A percentile compares a stretch with the other conserved stretches of the same genome.
Conservation (phyloP, 2,797 vertebrate species). For the Gobio occitaniae region DNA sequence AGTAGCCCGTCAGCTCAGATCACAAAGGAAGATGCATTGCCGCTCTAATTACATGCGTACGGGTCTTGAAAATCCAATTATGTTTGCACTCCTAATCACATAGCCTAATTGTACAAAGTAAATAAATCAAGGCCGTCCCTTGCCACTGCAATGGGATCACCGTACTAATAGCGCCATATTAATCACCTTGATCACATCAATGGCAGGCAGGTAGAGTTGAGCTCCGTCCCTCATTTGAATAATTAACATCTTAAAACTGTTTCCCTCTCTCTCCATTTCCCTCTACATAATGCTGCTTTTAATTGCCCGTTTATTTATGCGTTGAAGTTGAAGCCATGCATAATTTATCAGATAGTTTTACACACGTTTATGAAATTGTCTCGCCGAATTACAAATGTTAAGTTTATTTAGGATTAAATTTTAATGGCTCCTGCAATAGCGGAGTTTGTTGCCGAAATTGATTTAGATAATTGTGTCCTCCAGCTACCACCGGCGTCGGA, state of each 20-base stretch:
- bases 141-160: constrained; percentile 86
- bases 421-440: constrained; percentile 72
- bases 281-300: constrained; percentile 65
- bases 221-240: constrained; percentile 78
- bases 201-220: constrained; percentile 79
- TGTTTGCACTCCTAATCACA: constrained; percentile 94
- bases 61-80: constrained; percentile 89
- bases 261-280: constrained; percentile 48
- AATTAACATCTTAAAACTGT: constrained; percentile 80
- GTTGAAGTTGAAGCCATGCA: constrained; percentile 75
- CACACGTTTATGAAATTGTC: constrained; percentile 74
- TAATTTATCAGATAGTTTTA: constrained; percentile 80
- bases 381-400: constrained; percentile 73
- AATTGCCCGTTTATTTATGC: constrained; percentile 81
- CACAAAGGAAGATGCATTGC: constrained; percentile 82
- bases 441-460: constrained; percentile 68
- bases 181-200: constrained; percentile 79
- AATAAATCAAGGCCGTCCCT: constrained; percentile 91
- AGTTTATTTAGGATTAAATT: constrained; percentile 81
- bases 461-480: constrained; percentile 70
- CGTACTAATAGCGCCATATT: constrained; percentile 75
- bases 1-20: constrained; percentile 67
- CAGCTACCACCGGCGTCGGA: constrained; percentile 61
- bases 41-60: constrained; percentile 83
- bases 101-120: constrained; percentile 92